phyloP scores from a whole-genome alignment of 2,797 vertebrate species.

The Brachyalestes nurse region DNA sequence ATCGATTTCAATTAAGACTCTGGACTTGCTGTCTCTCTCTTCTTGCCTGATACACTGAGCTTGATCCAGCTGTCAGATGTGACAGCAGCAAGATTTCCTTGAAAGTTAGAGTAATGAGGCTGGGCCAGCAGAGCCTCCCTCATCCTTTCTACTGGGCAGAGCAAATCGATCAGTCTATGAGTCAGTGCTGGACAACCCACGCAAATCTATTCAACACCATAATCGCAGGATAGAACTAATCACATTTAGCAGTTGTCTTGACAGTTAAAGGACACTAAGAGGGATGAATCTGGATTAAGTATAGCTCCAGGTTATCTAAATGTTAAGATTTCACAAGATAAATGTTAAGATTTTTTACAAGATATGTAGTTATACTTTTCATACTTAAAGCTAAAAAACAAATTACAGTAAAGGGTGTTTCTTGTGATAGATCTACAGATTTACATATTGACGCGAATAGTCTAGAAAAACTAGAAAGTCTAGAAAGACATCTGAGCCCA shows the following conservation, averaged over 20 bases:
- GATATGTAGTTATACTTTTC: neutral
- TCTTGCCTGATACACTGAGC: conserved; percentile 16
- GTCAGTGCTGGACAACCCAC: conserved; percentile 10
- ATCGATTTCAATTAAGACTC: conserved; percentile 12
- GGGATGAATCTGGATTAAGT: neutral
- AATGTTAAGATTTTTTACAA: neutral
- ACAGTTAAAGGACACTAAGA: neutral
- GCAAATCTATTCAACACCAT: conserved; percentile 2
- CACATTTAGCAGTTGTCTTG: neutral
- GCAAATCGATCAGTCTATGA: conserved; percentile 12
- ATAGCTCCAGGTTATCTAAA: neutral
- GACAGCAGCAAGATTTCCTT: conserved; percentile 3
- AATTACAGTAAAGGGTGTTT: neutral
- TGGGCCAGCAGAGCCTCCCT: neutral
- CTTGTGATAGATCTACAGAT: neutral
- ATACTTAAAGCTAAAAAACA: neutral
- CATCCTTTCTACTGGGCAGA: neutral
- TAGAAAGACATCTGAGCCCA: neutral
- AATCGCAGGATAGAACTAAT: neutral
- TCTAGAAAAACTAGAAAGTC: no score
- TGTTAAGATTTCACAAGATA: neutral
- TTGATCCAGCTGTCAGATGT: conserved; percentile 21
- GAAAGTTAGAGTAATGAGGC: neutral
- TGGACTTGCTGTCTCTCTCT: neutral
- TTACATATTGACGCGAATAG: no score